A percentile compares a stretch with the other conserved stretches of the same genome.
Conservation (phyloP, 35 echinoderm and acorn worm genomes). For the Holothuria glaberrima region DNA sequence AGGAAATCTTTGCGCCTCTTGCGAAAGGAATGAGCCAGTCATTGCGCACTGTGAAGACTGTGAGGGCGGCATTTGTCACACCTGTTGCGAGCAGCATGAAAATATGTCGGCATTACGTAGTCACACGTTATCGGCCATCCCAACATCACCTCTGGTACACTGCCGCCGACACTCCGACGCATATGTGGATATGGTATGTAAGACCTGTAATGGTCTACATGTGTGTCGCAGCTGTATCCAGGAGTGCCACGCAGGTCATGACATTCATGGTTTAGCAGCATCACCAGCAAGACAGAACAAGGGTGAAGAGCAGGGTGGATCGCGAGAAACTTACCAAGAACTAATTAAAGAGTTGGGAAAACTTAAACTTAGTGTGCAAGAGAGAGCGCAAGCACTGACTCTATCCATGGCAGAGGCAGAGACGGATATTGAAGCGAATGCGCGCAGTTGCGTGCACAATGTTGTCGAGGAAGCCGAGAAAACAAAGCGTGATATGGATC, state of each 20-base stretch:
- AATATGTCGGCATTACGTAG: conserved; percentile 10
- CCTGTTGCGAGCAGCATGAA: conserved; percentile 11
- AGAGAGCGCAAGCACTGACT: neutral
- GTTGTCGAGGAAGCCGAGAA: conserved; percentile 1
- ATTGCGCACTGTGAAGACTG: neutral
- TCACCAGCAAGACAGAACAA: neutral
- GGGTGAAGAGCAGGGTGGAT: neutral
- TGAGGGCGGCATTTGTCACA: neutral
- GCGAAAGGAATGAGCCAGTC: neutral
- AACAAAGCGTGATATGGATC: conserved; percentile 21
- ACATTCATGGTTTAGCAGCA: neutral
- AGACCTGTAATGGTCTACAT: neutral
- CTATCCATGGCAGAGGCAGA: neutral
- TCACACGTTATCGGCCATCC: neutral
- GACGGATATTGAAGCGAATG: conserved; percentile 7
- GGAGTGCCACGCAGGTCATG: neutral
- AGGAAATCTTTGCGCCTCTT: neutral
- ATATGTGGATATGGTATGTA: neutral
- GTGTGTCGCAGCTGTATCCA: neutral
- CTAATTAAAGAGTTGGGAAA: neutral
- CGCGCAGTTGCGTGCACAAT: neutral
- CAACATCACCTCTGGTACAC: neutral
- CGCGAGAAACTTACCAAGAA: neutral
- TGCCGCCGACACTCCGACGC: neutral
- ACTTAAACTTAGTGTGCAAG: neutral